Evolutionary conservation across 2,888 invertebrate species (phyloP).

Genomic region (Erebia palarica): DNA sequence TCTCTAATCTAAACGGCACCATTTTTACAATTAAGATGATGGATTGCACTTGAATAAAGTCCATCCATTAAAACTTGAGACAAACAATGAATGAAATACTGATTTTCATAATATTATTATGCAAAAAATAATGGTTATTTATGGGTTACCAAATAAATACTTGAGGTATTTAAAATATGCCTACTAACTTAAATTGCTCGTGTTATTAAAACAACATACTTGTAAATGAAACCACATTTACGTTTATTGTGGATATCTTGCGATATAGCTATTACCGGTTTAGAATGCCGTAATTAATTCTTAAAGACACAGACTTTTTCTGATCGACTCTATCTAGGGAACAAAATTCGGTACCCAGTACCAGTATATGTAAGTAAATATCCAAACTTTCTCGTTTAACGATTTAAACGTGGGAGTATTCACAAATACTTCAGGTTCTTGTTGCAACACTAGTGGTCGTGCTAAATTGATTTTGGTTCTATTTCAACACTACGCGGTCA

Average conservation of each 20-base stretch:
- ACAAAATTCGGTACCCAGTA: background rate
- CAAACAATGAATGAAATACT: conserved; percentile 22
- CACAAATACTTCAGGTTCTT: conserved; percentile 19
- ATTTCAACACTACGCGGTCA: conserved; percentile 33
- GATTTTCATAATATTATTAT: conserved; percentile 14
- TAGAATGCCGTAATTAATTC: background rate
- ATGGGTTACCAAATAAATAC: conserved; percentile 12
- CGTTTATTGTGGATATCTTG: background rate
- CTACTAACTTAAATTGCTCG: background rate
- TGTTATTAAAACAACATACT: background rate
- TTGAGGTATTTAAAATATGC: conserved; percentile 6
- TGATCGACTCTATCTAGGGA: background rate
- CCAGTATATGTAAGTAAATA: background rate
- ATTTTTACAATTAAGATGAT: conserved; percentile 27
- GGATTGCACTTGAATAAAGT: conserved; percentile 26
- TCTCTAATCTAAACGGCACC: conserved; percentile 32
- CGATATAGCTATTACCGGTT: background rate
- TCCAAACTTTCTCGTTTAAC: conserved; percentile 14
- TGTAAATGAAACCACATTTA: background rate
- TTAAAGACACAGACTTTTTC: background rate
- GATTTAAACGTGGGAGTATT: conserved; percentile 3
- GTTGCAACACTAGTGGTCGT: conserved; percentile 26
- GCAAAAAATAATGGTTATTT: conserved; percentile 6
- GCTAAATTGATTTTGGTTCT: conserved; percentile 36
- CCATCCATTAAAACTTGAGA: conserved; percentile 17